Evolutionary conservation across 2,888 invertebrate genomes (phyloP), one percentile per base, ranked within the genome.

Genomic region (Balanococcus diminutus): DNA sequence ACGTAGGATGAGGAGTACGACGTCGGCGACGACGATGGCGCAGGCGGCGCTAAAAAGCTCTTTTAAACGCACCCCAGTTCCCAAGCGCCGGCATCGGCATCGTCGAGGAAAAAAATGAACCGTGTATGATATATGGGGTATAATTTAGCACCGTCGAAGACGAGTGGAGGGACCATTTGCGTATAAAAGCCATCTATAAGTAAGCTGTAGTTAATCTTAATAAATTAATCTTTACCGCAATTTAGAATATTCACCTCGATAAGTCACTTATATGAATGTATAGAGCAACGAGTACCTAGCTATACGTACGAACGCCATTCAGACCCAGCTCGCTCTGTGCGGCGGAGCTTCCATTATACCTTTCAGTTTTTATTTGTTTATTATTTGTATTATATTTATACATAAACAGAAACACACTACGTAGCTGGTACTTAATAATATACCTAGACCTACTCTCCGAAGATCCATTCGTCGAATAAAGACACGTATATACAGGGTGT

Each of bases 181-280:
- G 56, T 56, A 56, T 56, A 56, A 56, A 56, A 56, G 56, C 56
- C 56, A 56, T 22, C 56, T 56, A 56, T 56, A 56, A 22, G 22
- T 22, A 56, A 56, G 19, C 22, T 56, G 14, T 56, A 56, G 56
- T 56, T 56, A 67, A 67, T 67, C 67, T 67, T 67, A 67, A 67
- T 67, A 67, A 67, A 67, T 67, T 67, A 67, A 67, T 67, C 67
- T 67, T 67, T 28, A 67, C 28, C 67, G 67, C 28, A 67, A 67
- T 67, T 67, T 67, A 67, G n/a, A 67, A 67, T 67, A 67, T 67
- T 67, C 67, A 9, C 16, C n/a, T 67, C 67, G 56, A 56, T 56
- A 56, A 56, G 56, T 56, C 56, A 56, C 6, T 56, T 56, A 46
- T 46, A 46, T 16, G n/a, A n/a, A n/a, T 46, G 3, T 42, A 14